Conservation (phyloP, 2,113 vertebrate species). For the Tricholaema leucomelas region DNA sequence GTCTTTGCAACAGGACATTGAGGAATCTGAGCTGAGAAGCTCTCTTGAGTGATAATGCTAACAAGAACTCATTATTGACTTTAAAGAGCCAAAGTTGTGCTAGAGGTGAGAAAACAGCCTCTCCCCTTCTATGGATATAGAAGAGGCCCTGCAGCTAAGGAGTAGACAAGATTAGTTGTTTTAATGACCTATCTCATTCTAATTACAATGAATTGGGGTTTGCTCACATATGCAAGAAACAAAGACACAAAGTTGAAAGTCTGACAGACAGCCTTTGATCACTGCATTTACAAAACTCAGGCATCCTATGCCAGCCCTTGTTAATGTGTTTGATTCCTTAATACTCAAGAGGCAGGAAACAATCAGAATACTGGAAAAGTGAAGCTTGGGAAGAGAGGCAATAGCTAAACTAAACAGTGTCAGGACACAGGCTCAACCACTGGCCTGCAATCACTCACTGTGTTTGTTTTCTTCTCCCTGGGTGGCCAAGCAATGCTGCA, state of each 20-base stretch:
- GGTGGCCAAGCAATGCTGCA: constrained; percentile 3
- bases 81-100: neutral
- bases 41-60: neutral
- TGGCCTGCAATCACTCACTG: neutral
- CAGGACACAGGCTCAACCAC: neutral
- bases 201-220: neutral
- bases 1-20: neutral
- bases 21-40: neutral
- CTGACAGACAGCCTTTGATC: neutral
- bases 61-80: neutral
- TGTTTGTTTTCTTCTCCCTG: constrained; percentile 45
- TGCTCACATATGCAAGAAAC: neutral
- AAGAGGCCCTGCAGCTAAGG: neutral
- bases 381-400: neutral
- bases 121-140: neutral
- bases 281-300: neutral
- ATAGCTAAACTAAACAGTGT: neutral
- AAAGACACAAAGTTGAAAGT: neutral
- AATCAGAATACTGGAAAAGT: neutral
- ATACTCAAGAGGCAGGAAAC: neutral
- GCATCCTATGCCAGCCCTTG: neutral
- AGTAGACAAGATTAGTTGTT: neutral
- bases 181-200: neutral
- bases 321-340: neutral
- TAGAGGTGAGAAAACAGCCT: neutral